Conservation (phyloP, 2,113 vertebrate species). For the Plecturocebus donacophilus region DNA sequence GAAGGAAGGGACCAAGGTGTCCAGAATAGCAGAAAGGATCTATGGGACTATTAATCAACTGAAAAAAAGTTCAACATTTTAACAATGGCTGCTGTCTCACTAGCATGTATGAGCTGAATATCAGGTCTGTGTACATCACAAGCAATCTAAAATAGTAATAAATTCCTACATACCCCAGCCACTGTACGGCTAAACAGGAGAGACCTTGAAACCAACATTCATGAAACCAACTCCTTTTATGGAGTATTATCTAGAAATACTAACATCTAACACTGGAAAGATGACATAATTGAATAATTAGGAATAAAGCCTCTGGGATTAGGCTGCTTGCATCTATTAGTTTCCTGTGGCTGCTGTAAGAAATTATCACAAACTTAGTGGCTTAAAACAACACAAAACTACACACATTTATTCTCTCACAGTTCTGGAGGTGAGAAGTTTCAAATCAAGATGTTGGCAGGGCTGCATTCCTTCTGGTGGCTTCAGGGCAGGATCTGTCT, state of each 20-base stretch:
- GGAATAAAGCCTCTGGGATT: neutral
- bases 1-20: neutral
- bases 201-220: neutral
- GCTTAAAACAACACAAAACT: neutral
- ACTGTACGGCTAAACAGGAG: neutral
- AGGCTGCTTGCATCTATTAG: neutral
- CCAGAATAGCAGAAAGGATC: neutral
- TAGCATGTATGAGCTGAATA: neutral
- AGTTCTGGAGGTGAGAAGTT: neutral
- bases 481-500: neutral
- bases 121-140: neutral
- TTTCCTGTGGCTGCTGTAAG: neutral
- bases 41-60: neutral
- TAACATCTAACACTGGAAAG: neutral
- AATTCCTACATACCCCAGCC: neutral
- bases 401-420: neutral
- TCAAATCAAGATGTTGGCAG: neutral
- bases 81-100: neutral
- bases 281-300: neutral
- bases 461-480: neutral
- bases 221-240: too few relatives aligned
- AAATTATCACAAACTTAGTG: neutral
- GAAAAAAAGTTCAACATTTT: neutral
- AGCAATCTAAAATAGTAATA: conserved; percentile 6
- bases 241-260: conserved; percentile 26